Evolutionary conservation across 1,140 invertebrate genomes (phyloP).

Genomic region (Bombus superbus): DNA sequence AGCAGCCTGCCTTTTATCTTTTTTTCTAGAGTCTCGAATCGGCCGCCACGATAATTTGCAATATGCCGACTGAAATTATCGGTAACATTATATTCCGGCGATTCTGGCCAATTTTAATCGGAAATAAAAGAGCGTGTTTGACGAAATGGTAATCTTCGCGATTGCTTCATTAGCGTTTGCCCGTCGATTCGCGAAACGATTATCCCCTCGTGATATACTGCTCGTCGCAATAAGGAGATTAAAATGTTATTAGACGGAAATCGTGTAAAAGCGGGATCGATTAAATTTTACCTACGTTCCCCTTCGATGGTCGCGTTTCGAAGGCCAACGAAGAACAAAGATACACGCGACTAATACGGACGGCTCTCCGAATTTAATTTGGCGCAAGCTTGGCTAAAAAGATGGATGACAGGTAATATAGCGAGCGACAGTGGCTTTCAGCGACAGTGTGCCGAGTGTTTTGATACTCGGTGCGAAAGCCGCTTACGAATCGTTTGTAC

Average conservation of each 20-base stretch:
- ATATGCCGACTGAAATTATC: background rate
- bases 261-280: too few species aligned
- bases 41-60: background rate
- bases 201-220: background rate
- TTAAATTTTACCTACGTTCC: background rate
- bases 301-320: background rate
- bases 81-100: background rate
- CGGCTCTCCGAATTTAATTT: constrained; percentile 2
- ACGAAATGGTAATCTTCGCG: background rate
- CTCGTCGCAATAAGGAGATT: background rate
- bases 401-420: background rate
- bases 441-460: constrained; percentile 3
- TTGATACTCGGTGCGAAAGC: constrained; percentile 10
- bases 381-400: background rate
- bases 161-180: constrained; percentile 1
- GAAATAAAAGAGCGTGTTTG: background rate
- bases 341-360: background rate
- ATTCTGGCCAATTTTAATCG: background rate
- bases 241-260: background rate
- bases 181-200: background rate
- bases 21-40: background rate
- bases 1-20: background rate
- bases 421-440: background rate
- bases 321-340: background rate
- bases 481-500: background rate